Evolutionary conservation across 2,888 invertebrate species (phyloP).

Genomic region (Caprella mutica): DNA sequence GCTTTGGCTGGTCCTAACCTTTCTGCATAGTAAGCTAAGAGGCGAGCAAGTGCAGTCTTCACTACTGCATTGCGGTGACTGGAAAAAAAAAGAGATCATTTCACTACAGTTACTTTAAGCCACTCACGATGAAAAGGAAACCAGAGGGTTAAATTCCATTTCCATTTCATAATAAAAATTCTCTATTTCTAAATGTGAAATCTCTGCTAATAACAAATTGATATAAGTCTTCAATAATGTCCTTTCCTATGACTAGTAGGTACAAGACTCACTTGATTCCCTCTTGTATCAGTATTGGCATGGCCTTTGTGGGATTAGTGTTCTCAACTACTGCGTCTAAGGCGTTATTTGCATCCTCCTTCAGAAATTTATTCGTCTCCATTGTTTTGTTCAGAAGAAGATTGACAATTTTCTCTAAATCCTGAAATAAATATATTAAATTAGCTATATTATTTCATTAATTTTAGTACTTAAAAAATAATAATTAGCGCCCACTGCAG

Average conservation of each 20-base stretch:
- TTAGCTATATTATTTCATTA: too few relatives aligned
- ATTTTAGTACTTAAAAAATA: too few relatives aligned
- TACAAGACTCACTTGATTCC: slow-evolving; percentile 19
- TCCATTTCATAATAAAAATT: too few relatives aligned
- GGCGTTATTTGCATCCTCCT: slow-evolving; percentile 74
- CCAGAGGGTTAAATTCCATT: too few relatives aligned
- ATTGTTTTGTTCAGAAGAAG: slow-evolving; percentile 76
- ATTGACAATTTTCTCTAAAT: slow-evolving; percentile 71
- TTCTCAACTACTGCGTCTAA: slow-evolving; percentile 69
- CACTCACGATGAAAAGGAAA: too few relatives aligned
- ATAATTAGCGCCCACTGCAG: too few relatives aligned
- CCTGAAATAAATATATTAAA: slow-evolving; percentile 49
- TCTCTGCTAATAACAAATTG: too few relatives aligned
- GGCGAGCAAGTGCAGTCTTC: slow-evolving; percentile 66
- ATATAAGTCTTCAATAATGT: too few relatives aligned
- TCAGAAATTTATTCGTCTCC: slow-evolving; percentile 84
- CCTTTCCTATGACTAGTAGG: too few relatives aligned
- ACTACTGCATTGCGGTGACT: slow-evolving; percentile 76
- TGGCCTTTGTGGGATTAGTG: slow-evolving; percentile 44
- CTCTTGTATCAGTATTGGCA: slow-evolving; percentile 25
- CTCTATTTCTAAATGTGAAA: too few relatives aligned
- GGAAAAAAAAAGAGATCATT: too few relatives aligned
- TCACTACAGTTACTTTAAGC: too few relatives aligned
- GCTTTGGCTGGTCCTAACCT: slow-evolving; percentile 60
- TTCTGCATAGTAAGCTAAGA: slow-evolving; percentile 59